Evolutionary conservation across 2,797 vertebrate genomes (phyloP).

Genomic region (Ceyx erithaca): DNA sequence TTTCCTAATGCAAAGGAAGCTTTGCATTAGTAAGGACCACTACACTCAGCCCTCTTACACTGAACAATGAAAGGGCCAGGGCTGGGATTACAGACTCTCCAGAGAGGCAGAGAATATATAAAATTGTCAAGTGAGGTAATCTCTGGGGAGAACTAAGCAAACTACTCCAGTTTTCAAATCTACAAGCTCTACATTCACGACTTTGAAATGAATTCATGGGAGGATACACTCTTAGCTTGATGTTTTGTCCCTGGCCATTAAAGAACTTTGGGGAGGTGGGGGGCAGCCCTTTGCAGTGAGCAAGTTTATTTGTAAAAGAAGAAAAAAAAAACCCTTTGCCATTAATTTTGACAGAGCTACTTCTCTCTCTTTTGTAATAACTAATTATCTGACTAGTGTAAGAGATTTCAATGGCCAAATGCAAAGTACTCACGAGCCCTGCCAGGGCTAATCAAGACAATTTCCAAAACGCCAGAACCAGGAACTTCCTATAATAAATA

Average conservation of each 20-base stretch:
- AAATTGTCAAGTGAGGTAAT: conserved; percentile 5
- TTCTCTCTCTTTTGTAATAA: conserved; percentile 50
- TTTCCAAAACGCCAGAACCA: conserved; percentile 68
- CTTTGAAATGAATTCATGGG: not conserved
- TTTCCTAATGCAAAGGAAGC: not conserved
- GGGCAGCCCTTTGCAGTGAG: not conserved
- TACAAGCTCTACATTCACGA: conserved; percentile 7
- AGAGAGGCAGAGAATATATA: not conserved
- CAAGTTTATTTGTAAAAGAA: conserved; percentile 33
- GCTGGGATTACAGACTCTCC: not conserved
- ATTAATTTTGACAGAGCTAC: conserved; percentile 50
- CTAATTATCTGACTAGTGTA: conserved; percentile 37
- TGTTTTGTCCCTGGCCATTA: not conserved
- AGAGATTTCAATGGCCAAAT: conserved; percentile 54
- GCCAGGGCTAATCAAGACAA: conserved; percentile 66
- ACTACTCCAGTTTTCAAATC: conserved; percentile 12
- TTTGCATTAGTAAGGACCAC: not conserved
- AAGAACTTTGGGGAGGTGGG: not conserved
- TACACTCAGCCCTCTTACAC: not conserved
- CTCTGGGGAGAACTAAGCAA: conserved; percentile 35
- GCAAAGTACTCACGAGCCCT: conserved; percentile 41
- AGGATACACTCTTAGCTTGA: not conserved
- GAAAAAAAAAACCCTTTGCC: not conserved
- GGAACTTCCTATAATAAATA: conserved; percentile 76
- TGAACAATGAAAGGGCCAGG: not conserved